A percentile compares a stretch with the other conserved stretches of the same genome.
Evolutionary conservation across 2,113 vertebrate species (phyloP).

Genomic region (Rattus norvegicus): GRCr8 NC_086031.1:27311001-27311500

Average conservation of each 20-base stretch:
- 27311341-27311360: background rate
- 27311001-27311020: conserved; percentile 98
- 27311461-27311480: background rate
- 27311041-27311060: conserved; percentile 95
- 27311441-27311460: background rate
- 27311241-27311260: conserved; percentile 29
- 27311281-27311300: background rate
- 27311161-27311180: conserved; percentile 60
- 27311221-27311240: conserved; percentile 69
- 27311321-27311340: background rate
- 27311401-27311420: background rate
- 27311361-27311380: background rate
- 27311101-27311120: conserved; percentile 28
- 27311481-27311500: background rate
- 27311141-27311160: conserved; percentile 66
- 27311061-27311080: conserved; percentile 92
- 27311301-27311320: background rate
- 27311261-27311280: conserved; percentile 51
- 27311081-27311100: background rate
- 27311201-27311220: conserved; percentile 73
- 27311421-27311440: background rate
- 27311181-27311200: conserved; percentile 61
- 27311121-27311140: background rate
- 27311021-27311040: conserved; percentile 96
- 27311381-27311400: background rate